Percentiles rank a stretch among this genome's conserved stretches.
Conservation (phyloP, 2,888 invertebrate species). For the Leptothorax acervorum region DNA sequence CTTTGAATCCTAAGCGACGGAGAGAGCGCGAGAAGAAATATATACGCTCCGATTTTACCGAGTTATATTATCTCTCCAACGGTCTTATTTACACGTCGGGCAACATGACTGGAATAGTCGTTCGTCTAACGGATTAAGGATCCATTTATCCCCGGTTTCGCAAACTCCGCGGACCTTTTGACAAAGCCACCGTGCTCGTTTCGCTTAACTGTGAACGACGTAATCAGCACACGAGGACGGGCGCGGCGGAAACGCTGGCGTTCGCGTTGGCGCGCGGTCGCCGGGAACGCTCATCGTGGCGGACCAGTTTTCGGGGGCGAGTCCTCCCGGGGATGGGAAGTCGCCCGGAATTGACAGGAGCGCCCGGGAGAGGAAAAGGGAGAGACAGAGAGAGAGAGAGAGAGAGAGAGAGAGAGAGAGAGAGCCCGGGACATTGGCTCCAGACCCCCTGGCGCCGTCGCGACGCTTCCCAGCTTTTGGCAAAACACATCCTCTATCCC, state of each 20-base stretch:
- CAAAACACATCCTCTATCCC: slow-evolving; percentile 81
- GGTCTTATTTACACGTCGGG: neutral
- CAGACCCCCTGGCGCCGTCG: slow-evolving; percentile 84
- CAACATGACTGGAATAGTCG: slow-evolving; percentile 10
- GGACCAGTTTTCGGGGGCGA: slow-evolving; percentile 62
- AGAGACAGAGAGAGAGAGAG: slow-evolving; percentile 71
- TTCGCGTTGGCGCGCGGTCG: slow-evolving; percentile 25
- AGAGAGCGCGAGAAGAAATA: neutral
- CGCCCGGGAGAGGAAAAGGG: slow-evolving; percentile 58
- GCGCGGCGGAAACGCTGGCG: slow-evolving; percentile 10
- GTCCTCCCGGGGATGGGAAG: slow-evolving; percentile 67
- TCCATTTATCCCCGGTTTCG: neutral
- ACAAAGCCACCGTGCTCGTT: slow-evolving; percentile 14
- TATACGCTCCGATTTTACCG: neutral
- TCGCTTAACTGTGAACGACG: slow-evolving; percentile 41
- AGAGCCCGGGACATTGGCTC: slow-evolving; percentile 78
- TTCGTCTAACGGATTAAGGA: neutral
- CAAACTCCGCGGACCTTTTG: slow-evolving; percentile 6
- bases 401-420: slow-evolving; percentile 74
- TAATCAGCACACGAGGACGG: slow-evolving; percentile 36
- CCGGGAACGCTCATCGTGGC: slow-evolving; percentile 30
- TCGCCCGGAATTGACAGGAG: slow-evolving; percentile 76
- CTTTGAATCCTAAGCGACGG: neutral
- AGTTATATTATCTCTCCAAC: neutral
- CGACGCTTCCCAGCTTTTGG: slow-evolving; percentile 83